phyloP scores from a whole-genome alignment of 1,140 invertebrate genomes.

The Drosophila arawakana region DNA sequence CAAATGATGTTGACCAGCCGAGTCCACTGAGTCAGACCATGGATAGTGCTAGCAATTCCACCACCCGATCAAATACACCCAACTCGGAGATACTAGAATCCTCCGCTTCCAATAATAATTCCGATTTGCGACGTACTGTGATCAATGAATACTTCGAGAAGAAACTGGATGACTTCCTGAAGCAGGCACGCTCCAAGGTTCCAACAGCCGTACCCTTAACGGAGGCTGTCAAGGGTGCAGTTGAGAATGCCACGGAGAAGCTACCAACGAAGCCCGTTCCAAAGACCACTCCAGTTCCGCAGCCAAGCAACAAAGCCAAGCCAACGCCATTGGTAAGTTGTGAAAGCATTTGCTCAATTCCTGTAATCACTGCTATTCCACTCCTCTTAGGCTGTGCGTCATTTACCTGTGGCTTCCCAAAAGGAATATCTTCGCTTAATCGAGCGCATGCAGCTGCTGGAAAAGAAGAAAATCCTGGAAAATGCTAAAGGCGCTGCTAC shows the following conservation, averaged over 20 bases:
- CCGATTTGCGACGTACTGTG: constrained; percentile 56
- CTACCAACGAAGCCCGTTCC: background rate
- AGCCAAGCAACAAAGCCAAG: constrained; percentile 32
- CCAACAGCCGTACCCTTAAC: constrained; percentile 4
- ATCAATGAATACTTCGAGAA: constrained; percentile 77
- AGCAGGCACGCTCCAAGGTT: constrained; percentile 66
- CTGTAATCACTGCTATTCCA: background rate
- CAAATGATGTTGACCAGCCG: constrained; percentile 58
- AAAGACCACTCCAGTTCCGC: background rate
- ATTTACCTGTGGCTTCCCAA: constrained; percentile 76
- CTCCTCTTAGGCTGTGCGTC: constrained; percentile 69
- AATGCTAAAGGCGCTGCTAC: constrained; percentile 1
- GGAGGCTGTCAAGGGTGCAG: background rate
- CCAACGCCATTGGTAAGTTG: constrained; percentile 60
- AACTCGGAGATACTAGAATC: constrained; percentile 58
- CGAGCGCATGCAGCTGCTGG: constrained; percentile 78
- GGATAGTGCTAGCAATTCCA: constrained; percentile 67
- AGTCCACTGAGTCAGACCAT: constrained; percentile 70
- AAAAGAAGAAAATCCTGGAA: constrained; percentile 26
- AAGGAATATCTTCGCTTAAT: constrained; percentile 73
- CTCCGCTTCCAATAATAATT: constrained; percentile 11
- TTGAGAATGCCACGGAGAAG: background rate
- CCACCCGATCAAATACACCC: constrained; percentile 72
- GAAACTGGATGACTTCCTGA: constrained; percentile 75
- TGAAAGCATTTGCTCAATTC: background rate